Percentiles rank a stretch among this genome's conserved stretches.
phyloP scores from a whole-genome alignment of 2,888 invertebrate genomes.

The Charanyca ferruginea region DNA sequence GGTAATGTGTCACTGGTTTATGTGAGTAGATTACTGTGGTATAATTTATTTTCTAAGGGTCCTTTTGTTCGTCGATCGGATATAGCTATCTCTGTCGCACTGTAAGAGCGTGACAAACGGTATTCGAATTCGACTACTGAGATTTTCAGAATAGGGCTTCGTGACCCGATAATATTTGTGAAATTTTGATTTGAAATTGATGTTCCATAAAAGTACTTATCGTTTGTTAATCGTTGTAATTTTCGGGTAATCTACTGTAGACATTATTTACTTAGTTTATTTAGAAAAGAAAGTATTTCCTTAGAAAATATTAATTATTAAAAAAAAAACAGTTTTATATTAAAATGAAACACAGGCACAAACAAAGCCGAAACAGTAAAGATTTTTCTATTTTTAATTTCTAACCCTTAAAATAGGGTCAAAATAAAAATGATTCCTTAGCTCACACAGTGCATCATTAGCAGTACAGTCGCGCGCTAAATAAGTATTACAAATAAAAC shows the following conservation, averaged over 20 bases:
- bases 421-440: neutral
- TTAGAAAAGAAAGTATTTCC: neutral
- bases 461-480: constrained; percentile 22
- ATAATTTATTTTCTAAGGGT: constrained; percentile 70
- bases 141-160: constrained; percentile 67
- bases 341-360: neutral
- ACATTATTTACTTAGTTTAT: neutral
- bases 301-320: neutral
- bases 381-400: neutral
- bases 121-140: constrained; percentile 66
- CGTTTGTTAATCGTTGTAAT: constrained; percentile 31
- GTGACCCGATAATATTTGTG: constrained; percentile 54
- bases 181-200: constrained; percentile 51
- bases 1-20: constrained; percentile 31
- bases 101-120: constrained; percentile 64
- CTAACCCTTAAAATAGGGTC: neutral
- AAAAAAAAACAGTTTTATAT: neutral
- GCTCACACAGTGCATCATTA: constrained; percentile 1
- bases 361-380: neutral
- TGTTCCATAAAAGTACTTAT: constrained; percentile 31
- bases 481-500: too few relatives aligned
- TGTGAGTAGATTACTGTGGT: constrained; percentile 48
- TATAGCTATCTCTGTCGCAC: constrained; percentile 67
- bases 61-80: constrained; percentile 71
- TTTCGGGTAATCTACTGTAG: neutral